Evolutionary conservation across 2,888 invertebrate species (phyloP).

Genomic region (Frankliniella intonsa): DNA sequence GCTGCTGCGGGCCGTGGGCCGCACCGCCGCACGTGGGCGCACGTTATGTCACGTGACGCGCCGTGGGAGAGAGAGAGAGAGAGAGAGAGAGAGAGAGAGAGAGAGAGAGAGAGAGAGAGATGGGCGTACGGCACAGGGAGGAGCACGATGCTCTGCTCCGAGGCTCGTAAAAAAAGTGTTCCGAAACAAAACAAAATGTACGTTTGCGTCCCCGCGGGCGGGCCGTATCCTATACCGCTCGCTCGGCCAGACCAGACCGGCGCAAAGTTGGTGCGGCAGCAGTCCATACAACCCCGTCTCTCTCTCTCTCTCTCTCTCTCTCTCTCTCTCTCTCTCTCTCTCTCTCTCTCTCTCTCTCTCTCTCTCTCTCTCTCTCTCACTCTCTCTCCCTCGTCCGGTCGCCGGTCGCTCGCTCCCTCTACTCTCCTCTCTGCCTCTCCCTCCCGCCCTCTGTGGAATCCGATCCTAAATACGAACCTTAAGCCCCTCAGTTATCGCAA

Average conservation of each 20-base stretch:
- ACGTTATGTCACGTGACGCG: too few species aligned
- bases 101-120: constrained; percentile 27
- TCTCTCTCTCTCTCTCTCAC: not conserved
- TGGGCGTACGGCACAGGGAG: not conserved
- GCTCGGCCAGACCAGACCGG: too few species aligned
- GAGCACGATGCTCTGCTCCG: not conserved
- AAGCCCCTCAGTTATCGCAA: constrained; percentile 24
- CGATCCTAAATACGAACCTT: constrained; percentile 20
- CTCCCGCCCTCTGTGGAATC: constrained; percentile 1
- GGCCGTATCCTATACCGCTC: too few species aligned
- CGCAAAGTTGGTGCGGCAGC: too few species aligned
- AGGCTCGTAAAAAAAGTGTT: not conserved
- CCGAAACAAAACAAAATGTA: constrained; percentile 11
- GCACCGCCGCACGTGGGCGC: too few species aligned
- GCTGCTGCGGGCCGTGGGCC: too few species aligned
- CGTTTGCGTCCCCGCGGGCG: too few species aligned
- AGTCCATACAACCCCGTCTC: not conserved
- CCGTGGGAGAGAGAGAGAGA: constrained; percentile 1
- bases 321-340: not conserved
- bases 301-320: not conserved
- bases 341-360: not conserved
- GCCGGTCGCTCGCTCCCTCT: not conserved
- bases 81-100: constrained; percentile 2
- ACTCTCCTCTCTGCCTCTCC: not conserved
- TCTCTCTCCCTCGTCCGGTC: not conserved